Percentiles rank a stretch among this genome's conserved stretches.
These are phyloP conservation scores for Aphrocallistes beatrix DNA, from an alignment of 37 sponge, comb jelly and placozoan species.

Conservation along the genomic window DNA sequence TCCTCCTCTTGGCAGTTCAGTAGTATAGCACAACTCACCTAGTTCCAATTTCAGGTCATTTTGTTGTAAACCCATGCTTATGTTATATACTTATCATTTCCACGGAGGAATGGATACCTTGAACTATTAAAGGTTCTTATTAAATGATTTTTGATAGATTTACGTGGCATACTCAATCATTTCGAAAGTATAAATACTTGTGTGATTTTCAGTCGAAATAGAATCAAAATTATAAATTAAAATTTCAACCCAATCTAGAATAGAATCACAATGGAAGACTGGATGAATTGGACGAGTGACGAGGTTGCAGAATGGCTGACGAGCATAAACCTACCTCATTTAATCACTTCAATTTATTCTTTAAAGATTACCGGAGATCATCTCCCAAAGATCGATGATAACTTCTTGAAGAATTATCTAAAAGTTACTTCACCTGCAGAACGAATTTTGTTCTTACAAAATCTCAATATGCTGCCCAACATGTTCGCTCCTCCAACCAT, in stretches of 20 bases:
- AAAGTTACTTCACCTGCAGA: neutral
- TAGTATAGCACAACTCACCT: too few relatives aligned
- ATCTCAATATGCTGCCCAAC: neutral
- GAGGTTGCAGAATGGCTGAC: neutral
- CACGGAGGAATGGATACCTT: too few relatives aligned
- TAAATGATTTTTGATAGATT: too few relatives aligned
- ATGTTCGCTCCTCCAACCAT: neutral
- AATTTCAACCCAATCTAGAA: neutral
- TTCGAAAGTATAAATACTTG: too few relatives aligned
- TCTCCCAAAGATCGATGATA: neutral
- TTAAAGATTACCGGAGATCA: conserved; percentile 6
- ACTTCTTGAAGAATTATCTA: neutral
- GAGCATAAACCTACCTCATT: neutral
- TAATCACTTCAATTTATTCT: neutral
- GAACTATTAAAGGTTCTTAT: too few relatives aligned
- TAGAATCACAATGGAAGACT: neutral
- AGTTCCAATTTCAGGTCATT: too few relatives aligned
- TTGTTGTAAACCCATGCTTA: too few relatives aligned
- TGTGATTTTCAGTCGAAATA: too few relatives aligned
- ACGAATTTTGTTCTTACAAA: neutral
- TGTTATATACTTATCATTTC: too few relatives aligned
- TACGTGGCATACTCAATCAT: too few relatives aligned
- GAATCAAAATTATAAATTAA: too few relatives aligned
- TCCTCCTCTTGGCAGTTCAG: too few relatives aligned
- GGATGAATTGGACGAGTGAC: neutral